Evolutionary conservation across 1,140 invertebrate genomes (phyloP).

Genomic region (Eueides isabella): DNA sequence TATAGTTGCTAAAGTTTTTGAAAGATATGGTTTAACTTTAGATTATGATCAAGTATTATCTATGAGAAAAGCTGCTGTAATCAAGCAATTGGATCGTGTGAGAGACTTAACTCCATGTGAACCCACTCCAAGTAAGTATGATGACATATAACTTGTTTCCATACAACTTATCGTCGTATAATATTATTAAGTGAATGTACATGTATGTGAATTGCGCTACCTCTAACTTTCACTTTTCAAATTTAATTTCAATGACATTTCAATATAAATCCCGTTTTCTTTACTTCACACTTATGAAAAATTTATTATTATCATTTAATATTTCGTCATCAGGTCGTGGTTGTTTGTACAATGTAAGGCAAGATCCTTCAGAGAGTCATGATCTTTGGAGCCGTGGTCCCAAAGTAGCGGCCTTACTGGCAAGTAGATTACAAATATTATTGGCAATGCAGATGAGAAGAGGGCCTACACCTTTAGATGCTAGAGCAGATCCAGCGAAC

Average conservation of each 20-base stretch:
- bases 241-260: no score
- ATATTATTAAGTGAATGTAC: no score
- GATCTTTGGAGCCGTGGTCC: slow-evolving; percentile 61
- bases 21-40: slow-evolving; percentile 54
- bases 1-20: slow-evolving; percentile 56
- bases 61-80: slow-evolving; percentile 48
- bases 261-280: no score
- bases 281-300: no score
- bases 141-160: neutral
- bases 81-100: slow-evolving; percentile 53
- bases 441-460: slow-evolving; percentile 57
- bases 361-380: slow-evolving; percentile 66
- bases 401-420: slow-evolving; percentile 57
- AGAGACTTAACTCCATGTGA: slow-evolving; percentile 57
- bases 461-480: slow-evolving; percentile 45
- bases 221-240: no score
- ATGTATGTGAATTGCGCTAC: no score
- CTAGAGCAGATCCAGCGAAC: slow-evolving; percentile 57
- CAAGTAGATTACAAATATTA: slow-evolving; percentile 54
- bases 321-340: slow-evolving; percentile 36
- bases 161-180: neutral
- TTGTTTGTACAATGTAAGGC: slow-evolving; percentile 62
- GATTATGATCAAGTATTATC: slow-evolving; percentile 52
- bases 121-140: slow-evolving; percentile 64
- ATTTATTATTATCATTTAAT: neutral